A percentile compares a stretch with the other conserved stretches of the same genome.
Evolutionary conservation across 2,113 vertebrate species (phyloP).

Genomic region (Pyxicephalus adspersus): DNA sequence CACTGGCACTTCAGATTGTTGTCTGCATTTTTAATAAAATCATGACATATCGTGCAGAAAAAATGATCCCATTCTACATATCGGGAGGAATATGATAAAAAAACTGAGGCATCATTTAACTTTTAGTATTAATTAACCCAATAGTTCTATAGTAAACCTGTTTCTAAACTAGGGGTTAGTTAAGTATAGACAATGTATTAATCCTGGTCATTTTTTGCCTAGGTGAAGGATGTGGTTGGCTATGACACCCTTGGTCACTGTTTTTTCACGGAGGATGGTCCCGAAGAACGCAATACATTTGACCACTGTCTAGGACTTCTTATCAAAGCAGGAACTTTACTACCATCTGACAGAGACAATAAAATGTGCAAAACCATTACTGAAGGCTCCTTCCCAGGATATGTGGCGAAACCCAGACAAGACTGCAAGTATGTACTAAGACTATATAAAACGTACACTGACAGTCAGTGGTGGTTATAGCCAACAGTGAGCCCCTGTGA

Average conservation of each 20-base stretch:
- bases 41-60: too few relatives aligned
- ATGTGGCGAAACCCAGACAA: slow-evolving; percentile 90
- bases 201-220: slow-evolving; percentile 10
- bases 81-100: too few relatives aligned
- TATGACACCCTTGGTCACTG: slow-evolving; percentile 91
- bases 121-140: too few relatives aligned
- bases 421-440: slow-evolving; percentile 88
- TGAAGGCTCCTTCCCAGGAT: slow-evolving; percentile 86
- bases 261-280: slow-evolving; percentile 94
- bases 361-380: slow-evolving; percentile 92
- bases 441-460: not conserved
- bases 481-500: too few relatives aligned
- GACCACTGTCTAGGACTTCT: slow-evolving; percentile 93
- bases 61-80: too few relatives aligned
- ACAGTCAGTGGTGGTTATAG: too few relatives aligned
- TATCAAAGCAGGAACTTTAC: slow-evolving; percentile 85
- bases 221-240: slow-evolving; percentile 93
- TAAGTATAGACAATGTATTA: not conserved
- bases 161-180: too few relatives aligned
- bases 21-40: too few relatives aligned
- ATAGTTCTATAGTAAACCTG: too few relatives aligned
- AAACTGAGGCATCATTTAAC: too few relatives aligned
- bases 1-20: too few relatives aligned
- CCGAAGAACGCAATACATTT: slow-evolving; percentile 94
- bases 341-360: slow-evolving; percentile 92